These are phyloP conservation scores for Agrenia bidenticulata DNA, from an alignment of 2,888 invertebrate species.

Conservation along the genomic window DNA sequence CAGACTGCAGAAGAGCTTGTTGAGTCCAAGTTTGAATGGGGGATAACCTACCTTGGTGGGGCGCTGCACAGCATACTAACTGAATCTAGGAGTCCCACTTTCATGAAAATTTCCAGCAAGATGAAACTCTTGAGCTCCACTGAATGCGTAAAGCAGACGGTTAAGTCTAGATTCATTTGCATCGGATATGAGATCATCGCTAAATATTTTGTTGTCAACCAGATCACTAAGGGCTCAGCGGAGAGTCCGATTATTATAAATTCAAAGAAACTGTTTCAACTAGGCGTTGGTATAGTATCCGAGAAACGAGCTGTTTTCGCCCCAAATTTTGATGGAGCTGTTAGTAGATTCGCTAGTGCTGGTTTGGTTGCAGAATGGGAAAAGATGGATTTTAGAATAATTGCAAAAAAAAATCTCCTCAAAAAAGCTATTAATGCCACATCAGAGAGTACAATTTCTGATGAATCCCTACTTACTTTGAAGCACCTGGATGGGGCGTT, in stretches of 20 bases:
- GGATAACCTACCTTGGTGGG: conserved; percentile 30
- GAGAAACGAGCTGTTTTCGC: conserved; percentile 23
- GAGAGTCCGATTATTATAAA: conserved; percentile 20
- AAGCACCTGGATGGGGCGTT: conserved; percentile 31
- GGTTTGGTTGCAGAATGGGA: conserved; percentile 21
- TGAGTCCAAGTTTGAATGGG: conserved; percentile 7
- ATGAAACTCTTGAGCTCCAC: conserved; percentile 18
- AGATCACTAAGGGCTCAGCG: conserved; percentile 23
- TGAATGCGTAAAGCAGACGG: conserved; percentile 13
- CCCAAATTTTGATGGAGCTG: conserved; percentile 9
- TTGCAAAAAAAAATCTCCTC: background rate
- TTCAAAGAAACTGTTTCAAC: conserved; percentile 12
- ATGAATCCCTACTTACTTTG: conserved; percentile 23
- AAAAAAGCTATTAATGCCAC: conserved; percentile 13
- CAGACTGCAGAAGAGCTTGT: conserved; percentile 22
- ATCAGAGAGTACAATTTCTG: background rate
- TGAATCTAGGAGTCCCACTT: conserved; percentile 25
- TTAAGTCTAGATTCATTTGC: conserved; percentile 21
- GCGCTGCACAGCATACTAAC: conserved; percentile 22
- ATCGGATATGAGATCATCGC: conserved; percentile 22
- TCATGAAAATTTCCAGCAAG: conserved; percentile 12
- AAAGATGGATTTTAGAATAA: conserved; percentile 3
- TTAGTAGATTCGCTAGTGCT: conserved; percentile 13
- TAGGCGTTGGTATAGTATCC: conserved; percentile 24
- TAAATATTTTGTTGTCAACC: conserved; percentile 13